These are phyloP conservation scores for Myopa tessellatipennis DNA, from an alignment of 2,888 invertebrate species.

Conservation along the genomic window DNA sequence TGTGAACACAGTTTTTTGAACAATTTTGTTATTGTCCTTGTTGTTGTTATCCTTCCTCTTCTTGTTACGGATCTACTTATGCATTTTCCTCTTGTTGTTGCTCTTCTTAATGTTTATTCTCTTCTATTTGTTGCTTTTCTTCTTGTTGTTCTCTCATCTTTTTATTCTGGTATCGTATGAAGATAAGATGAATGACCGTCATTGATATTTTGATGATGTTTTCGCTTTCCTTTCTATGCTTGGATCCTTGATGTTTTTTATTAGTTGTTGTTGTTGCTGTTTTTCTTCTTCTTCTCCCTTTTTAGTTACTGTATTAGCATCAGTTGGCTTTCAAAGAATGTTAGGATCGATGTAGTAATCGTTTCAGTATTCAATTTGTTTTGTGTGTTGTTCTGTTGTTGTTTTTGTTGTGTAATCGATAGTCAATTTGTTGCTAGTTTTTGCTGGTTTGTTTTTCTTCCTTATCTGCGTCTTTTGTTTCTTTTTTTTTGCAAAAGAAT, in stretches of 20 bases:
- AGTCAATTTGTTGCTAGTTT: constrained; percentile 21
- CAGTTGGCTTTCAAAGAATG: not conserved
- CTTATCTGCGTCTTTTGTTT: no score
- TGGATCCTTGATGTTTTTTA: no score
- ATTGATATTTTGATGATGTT: constrained; percentile 29
- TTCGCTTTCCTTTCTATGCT: not conserved
- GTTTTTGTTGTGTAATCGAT: not conserved
- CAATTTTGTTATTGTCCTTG: not conserved
- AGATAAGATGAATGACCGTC: constrained; percentile 28
- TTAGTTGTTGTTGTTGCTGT: not conserved
- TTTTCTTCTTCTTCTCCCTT: not conserved
- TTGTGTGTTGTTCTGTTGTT: not conserved
- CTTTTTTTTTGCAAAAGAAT: not conserved
- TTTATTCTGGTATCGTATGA: not conserved
- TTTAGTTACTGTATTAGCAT: not conserved
- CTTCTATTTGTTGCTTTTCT: not conserved
- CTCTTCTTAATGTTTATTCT: no score
- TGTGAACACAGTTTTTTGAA: not conserved
- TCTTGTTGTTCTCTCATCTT: not conserved
- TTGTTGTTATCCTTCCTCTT: not conserved
- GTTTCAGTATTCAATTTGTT: not conserved
- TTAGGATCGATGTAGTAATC: not conserved
- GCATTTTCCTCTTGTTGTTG: not conserved
- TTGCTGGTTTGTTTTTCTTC: not conserved
- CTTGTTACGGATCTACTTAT: no score